Evolutionary conservation across 2,888 invertebrate species (phyloP), one percentile per base, ranked within the genome.

Genomic region (Strigamia crassipes): DNA sequence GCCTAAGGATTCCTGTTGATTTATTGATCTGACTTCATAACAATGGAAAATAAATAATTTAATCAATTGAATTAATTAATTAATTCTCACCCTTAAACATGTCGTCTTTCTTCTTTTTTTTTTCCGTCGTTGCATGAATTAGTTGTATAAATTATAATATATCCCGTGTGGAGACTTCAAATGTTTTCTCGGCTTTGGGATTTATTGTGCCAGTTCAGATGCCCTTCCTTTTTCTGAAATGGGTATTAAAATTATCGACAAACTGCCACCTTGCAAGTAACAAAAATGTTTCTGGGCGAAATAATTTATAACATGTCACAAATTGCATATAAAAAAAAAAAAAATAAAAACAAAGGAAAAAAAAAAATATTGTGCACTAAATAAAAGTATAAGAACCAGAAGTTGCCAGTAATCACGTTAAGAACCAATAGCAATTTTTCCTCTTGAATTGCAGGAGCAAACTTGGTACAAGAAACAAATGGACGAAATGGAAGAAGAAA

Each of bases 401-500:
- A 13, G n/a, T 15, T 31, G 23, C 15, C 66, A 23, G 9, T 66
- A 66, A 66, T 66, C 66, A 66, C 13, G 27, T 66, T 66, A 66
- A 66, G 66, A 23, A 66, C 8, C 27, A 66, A 66, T 66, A 66
- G 23, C 23, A 27, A 66, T 23, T 66, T 66, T 66, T 66, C 21
- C 2, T 66, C 27, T 27, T 66, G 4, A 10, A 66, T 78, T 41
- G 12, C 38, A 78, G 78, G 78, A 78, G 15, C 38, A 78, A 78
- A 38, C 27, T 38, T 41, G 38, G 78, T 80, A 42, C 31, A 51
- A 46, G 42, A 38, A 51, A n/a, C 80, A 31, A 31, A 51, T 80
- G 46, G 42, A 80, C 18, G 31, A 80, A 51, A 80, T 80, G 51
- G 80, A 80, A 27, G 80, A 80, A 27, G 80, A 80, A 27, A 42